These are phyloP conservation scores for Tigriopus japonicus DNA, from an alignment of 1,140 invertebrate genomes.

Conservation along the genomic window DNA sequence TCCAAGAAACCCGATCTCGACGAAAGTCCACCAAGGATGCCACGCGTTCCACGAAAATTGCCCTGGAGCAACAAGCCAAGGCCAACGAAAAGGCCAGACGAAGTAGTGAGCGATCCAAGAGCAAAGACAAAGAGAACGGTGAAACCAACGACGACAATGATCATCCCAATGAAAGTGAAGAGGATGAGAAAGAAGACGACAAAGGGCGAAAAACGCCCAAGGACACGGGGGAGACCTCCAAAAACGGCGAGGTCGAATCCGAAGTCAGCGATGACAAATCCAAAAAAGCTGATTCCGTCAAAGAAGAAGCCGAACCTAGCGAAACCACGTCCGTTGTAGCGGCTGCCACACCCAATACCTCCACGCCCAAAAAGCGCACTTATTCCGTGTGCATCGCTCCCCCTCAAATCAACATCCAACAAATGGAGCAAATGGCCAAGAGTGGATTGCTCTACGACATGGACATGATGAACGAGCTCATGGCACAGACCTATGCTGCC, in stretches of 20 bases:
- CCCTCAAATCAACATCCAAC: slow-evolving; percentile 18
- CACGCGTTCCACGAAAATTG: too few relatives aligned
- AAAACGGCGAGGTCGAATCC: slow-evolving; percentile 6
- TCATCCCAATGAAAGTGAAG: slow-evolving; percentile 8
- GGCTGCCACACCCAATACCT: too few relatives aligned
- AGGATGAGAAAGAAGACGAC: slow-evolving; percentile 2
- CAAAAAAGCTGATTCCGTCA: background rate
- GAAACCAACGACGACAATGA: slow-evolving; percentile 1
- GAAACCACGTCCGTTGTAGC: background rate
- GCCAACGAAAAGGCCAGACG: slow-evolving; percentile 4
- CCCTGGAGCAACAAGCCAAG: slow-evolving; percentile 4
- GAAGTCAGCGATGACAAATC: slow-evolving; percentile 9
- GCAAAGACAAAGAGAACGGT: background rate
- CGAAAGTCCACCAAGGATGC: too few relatives aligned
- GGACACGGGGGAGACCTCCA: background rate
- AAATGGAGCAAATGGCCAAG: slow-evolving; percentile 21
- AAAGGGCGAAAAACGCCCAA: slow-evolving; percentile 7
- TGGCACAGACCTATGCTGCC: slow-evolving; percentile 20
- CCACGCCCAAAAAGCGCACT: background rate
- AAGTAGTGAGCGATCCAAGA: background rate
- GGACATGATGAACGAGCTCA: slow-evolving; percentile 20
- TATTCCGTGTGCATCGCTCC: slow-evolving; percentile 4
- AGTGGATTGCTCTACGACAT: slow-evolving; percentile 17
- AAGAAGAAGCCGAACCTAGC: slow-evolving; percentile 1
- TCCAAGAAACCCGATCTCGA: slow-evolving; percentile 7